Evolutionary conservation across 2,113 vertebrate species (phyloP).

Genomic region (Barbus barbus): DNA sequence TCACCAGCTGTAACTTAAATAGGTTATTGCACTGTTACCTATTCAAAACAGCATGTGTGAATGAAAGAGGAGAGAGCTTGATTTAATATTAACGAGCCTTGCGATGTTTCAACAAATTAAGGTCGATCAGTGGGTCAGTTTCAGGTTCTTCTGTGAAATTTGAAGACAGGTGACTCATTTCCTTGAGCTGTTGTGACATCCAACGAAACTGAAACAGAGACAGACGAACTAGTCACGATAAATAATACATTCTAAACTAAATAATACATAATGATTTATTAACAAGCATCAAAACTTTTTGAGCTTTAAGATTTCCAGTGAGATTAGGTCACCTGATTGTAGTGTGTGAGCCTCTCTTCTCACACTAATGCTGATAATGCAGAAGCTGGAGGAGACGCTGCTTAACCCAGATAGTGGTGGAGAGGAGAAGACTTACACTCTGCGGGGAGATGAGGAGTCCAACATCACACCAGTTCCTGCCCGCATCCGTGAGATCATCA

Average conservation of each 20-base stretch:
- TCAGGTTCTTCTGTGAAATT: conserved; percentile 41
- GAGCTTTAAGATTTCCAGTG: neutral
- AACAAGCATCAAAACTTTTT: neutral
- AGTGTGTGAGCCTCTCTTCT: neutral
- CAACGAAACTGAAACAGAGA: conserved; percentile 16
- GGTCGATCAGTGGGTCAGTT: conserved; percentile 41
- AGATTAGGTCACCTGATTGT: neutral
- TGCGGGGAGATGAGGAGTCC: conserved; percentile 65
- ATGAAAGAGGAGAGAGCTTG: conserved; percentile 39
- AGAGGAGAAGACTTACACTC: conserved; percentile 69
- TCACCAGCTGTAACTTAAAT: conserved; percentile 15
- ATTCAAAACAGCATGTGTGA: conserved; percentile 27
- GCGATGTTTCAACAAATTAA: conserved; percentile 45
- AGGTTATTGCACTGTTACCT: conserved; percentile 15
- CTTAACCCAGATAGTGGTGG: conserved; percentile 72
- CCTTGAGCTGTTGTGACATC: conserved; percentile 23
- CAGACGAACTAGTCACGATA: neutral
- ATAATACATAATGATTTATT: neutral
- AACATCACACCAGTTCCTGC: conserved; percentile 67
- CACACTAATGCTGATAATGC: conserved; percentile 31
- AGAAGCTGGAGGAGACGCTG: conserved; percentile 83
- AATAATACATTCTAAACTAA: neutral
- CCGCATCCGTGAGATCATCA: conserved; percentile 81
- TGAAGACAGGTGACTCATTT: conserved; percentile 33
- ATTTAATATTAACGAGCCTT: conserved; percentile 47